Percentiles rank a stretch among this genome's conserved stretches.
These are phyloP conservation scores for Patiria miniata DNA, from an alignment of 35 echinoderm and acorn worm species.

Conservation along the genomic window DNA sequence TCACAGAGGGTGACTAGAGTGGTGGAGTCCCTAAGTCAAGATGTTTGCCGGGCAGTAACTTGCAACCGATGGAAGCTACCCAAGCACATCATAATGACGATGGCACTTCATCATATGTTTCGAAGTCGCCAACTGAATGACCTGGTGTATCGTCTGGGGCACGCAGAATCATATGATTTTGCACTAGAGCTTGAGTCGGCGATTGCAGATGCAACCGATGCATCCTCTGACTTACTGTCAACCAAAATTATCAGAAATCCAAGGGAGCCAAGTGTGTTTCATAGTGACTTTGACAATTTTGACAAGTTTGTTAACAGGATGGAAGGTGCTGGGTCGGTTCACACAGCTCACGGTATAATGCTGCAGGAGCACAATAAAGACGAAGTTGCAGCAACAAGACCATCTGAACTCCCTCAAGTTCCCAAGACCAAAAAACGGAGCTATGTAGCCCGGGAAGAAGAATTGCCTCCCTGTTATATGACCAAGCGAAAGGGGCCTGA, in stretches of 20 bases:
- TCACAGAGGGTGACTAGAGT: conserved; percentile 8
- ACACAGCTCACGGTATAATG: conserved; percentile 73
- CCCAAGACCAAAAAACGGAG: not conserved
- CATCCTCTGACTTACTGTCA: conserved; percentile 45
- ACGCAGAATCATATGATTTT: conserved; percentile 64
- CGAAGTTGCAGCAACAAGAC: not conserved
- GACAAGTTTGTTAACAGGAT: conserved; percentile 27
- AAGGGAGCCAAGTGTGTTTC: conserved; percentile 33
- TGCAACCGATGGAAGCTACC: conserved; percentile 75
- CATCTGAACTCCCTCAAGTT: conserved; percentile 7
- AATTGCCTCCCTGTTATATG: not conserved
- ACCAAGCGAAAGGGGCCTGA: not conserved
- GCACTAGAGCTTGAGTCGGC: conserved; percentile 69
- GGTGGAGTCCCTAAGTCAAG: conserved; percentile 42
- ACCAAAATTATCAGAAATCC: conserved; percentile 63
- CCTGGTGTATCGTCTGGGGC: conserved; percentile 63
- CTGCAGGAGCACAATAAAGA: conserved; percentile 49
- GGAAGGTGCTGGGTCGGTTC: conserved; percentile 35
- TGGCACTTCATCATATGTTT: conserved; percentile 56
- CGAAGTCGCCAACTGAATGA: conserved; percentile 61
- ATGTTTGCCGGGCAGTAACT: conserved; percentile 67
- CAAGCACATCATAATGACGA: conserved; percentile 78
- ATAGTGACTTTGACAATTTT: conserved; percentile 78
- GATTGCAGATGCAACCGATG: conserved; percentile 39
- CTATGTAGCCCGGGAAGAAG: not conserved